Evolutionary conservation across 2,113 vertebrate genomes (phyloP).

Genomic region (Muntiacus reevesi): DNA sequence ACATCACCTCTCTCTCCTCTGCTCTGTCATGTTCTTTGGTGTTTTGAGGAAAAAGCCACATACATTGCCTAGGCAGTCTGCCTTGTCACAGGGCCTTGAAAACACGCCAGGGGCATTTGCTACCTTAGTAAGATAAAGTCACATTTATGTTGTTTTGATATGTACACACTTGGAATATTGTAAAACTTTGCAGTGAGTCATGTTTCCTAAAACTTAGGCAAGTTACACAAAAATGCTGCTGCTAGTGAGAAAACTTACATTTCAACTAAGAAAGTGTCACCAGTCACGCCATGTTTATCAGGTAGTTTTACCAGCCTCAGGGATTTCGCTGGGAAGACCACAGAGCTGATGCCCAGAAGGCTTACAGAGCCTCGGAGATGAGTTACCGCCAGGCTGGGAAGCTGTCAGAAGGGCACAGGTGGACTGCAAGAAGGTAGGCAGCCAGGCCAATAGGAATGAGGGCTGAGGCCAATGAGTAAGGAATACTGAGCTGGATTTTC

Average conservation of each 20-base stretch:
- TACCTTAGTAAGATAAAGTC: not conserved
- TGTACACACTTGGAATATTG: not conserved
- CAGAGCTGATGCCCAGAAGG: not conserved
- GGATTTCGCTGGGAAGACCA: not conserved
- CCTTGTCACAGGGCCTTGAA: not conserved
- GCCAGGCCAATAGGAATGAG: not conserved
- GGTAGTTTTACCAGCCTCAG: not conserved
- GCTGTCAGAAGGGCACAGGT: not conserved
- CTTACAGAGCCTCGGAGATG: not conserved
- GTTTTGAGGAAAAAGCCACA: not conserved
- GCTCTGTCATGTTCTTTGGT: rapidly evolving
- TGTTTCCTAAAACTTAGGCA: not conserved
- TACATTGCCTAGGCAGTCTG: not conserved
- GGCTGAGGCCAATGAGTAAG: not conserved
- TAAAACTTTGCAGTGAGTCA: not conserved
- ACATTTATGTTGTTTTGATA: not conserved
- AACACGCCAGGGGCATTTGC: not conserved
- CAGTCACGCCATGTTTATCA: not conserved
- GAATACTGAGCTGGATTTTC: not conserved
- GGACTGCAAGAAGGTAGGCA: not conserved
- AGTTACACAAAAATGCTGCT: not conserved
- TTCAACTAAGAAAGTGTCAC: not conserved
- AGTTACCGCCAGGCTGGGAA: not conserved
- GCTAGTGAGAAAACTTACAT: not conserved
- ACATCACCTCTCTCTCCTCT: not conserved